Evolutionary conservation across 2,888 invertebrate genomes (phyloP), one percentile per base, ranked within the genome.

Genomic region (Argyresthia goedartella): DNA sequence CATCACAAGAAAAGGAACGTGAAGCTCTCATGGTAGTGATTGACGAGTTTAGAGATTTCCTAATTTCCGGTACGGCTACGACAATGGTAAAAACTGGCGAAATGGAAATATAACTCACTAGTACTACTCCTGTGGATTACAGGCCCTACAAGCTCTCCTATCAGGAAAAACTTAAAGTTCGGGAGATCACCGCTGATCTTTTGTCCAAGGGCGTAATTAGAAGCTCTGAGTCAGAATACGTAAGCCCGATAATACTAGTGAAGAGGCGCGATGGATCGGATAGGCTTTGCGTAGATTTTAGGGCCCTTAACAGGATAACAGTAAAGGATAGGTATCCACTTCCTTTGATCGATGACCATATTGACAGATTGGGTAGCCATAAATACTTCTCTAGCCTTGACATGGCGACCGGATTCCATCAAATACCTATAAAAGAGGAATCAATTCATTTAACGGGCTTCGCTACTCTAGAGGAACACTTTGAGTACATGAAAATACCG

Each of bases 401-500:
- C 39, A 61, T 63, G 61, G 60, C 59, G 0, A 50, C 60, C 0
- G 63, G 63, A 1, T 65, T 56, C 42, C 61, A 64, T 36, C 62
- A 63, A n/a, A 64, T 67, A 11, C 49, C 47, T 0, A 50, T 64
- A 1, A 50, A 53, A 1, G 46, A 36, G 34, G 25, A 16, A 13
- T 54, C 49, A 1, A 44, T 47, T 15, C 51, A 49, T 10, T 13
- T 34, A 51, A 65, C 65, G 1, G 53, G 68, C 1, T 73, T 71
- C 55, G 63, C 68, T n/a, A 64, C 62, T 8, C 65, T 56, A 9
- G 57, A 60, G 50, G 66, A 67, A 45, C 70, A 69, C 49, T 71
- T 59, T 55, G 66, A 73, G 58, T 69, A 71, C 55, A 50, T 60
- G 36, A 60, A 54, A 54, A 60, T 61, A n/a, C 73, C 71, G 2